A percentile compares a stretch with the other conserved stretches of the same genome.
These are phyloP conservation scores for Actinemys pallida DNA, from an alignment of 2,113 vertebrate species.

Conservation along the genomic window DNA sequence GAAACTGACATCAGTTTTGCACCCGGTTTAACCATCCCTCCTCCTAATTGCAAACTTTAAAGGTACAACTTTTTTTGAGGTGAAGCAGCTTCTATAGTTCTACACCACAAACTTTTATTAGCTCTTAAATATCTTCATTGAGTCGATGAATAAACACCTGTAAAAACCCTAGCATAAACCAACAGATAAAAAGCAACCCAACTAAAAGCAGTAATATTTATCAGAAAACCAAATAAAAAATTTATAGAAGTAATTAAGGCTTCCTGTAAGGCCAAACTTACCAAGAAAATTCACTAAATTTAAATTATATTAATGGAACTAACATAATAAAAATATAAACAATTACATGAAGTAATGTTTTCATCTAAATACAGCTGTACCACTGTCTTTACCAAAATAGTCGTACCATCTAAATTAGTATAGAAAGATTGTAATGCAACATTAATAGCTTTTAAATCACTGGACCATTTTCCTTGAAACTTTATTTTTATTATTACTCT, in stretches of 20 bases:
- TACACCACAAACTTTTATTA: slow-evolving; percentile 51
- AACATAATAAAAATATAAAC: background rate
- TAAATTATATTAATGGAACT: slow-evolving; percentile 39
- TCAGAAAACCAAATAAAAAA: background rate
- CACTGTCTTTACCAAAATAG: background rate
- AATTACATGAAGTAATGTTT: slow-evolving; percentile 7
- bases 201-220: slow-evolving; percentile 56
- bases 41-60: background rate
- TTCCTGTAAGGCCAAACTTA: background rate
- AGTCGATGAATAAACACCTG: background rate
- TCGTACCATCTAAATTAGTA: background rate
- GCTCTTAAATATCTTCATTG: slow-evolving; percentile 32
- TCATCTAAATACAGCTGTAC: background rate
- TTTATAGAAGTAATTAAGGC: slow-evolving; percentile 45
- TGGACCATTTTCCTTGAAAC: background rate
- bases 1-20: background rate
- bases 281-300: background rate
- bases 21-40: background rate
- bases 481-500: too few relatives aligned
- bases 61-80: slow-evolving; percentile 10
- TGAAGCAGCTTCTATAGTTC: slow-evolving; percentile 30
- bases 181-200: slow-evolving; percentile 25
- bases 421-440: background rate
- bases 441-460: background rate
- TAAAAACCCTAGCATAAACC: slow-evolving; percentile 10